Evolutionary conservation across 2,797 vertebrate genomes (phyloP).

Genomic region (Phalloptychus januarius): DNA sequence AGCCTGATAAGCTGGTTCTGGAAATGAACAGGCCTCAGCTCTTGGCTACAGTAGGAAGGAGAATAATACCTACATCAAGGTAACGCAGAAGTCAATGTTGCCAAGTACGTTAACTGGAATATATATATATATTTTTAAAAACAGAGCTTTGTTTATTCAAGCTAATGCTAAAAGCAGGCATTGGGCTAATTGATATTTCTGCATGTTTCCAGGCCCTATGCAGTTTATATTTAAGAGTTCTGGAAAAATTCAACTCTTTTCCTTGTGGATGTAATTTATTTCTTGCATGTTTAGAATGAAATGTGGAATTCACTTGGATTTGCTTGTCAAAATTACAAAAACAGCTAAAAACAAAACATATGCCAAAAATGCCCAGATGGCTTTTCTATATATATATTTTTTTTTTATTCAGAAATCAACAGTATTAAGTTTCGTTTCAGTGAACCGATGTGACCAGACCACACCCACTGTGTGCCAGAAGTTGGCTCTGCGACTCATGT

Average conservation of each 20-base stretch:
- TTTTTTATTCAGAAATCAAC: neutral
- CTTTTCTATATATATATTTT: neutral
- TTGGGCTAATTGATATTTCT: neutral
- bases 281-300: conserved; percentile 2
- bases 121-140: too few species aligned
- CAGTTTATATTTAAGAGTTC: neutral
- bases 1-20: neutral
- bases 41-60: neutral
- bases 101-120: neutral
- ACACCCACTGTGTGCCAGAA: conserved; percentile 25
- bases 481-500: neutral
- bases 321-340: neutral
- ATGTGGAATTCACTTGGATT: neutral
- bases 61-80: too few species aligned
- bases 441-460: conserved; percentile 10
- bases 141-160: neutral
- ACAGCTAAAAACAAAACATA: conserved; percentile 29
- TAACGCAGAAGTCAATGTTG: too few species aligned
- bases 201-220: neutral
- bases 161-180: neutral
- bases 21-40: neutral
- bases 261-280: neutral
- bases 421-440: conserved; percentile 54
- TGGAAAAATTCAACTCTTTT: neutral
- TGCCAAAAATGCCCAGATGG: neutral